These are phyloP conservation scores for Sigmodon hispidus DNA, from an alignment of 2,113 vertebrate genomes.

Conservation along the genomic window DNA sequence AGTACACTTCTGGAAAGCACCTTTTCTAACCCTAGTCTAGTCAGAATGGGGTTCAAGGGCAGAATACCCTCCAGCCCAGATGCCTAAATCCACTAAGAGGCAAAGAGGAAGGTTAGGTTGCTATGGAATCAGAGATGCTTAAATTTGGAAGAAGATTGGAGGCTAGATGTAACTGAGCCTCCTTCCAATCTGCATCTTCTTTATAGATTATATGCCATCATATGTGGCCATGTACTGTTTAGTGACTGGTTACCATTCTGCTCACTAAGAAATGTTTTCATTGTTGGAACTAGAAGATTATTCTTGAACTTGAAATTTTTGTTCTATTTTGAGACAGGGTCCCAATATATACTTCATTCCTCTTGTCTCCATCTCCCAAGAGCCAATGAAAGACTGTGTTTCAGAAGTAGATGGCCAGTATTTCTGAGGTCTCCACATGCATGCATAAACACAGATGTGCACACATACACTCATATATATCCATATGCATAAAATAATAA, in stretches of 20 bases:
- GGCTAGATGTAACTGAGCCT: not conserved
- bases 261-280: slow-evolving; percentile 12
- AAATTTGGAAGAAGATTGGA: not conserved
- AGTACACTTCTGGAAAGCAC: slow-evolving; percentile 80
- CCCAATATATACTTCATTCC: not conserved
- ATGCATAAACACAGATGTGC: not conserved
- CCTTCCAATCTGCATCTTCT: not conserved
- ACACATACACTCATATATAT: not conserved
- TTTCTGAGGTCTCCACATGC: not conserved
- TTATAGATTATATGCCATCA: not conserved
- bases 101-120: not conserved
- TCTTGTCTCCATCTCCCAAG: not conserved
- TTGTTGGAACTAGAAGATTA: slow-evolving; percentile 6
- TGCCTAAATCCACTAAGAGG: slow-evolving; percentile 35
- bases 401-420: not conserved
- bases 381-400: not conserved
- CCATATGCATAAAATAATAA: not conserved
- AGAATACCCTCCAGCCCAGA: slow-evolving; percentile 4
- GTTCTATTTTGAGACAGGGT: not conserved
- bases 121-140: slow-evolving; percentile 6
- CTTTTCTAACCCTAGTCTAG: slow-evolving; percentile 70
- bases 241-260: not conserved
- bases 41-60: slow-evolving; percentile 32
- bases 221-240: not conserved
- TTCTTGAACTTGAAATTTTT: not conserved